Conservation (phyloP, 2,797 vertebrate species). For the Rhinoraja longicauda region DNA sequence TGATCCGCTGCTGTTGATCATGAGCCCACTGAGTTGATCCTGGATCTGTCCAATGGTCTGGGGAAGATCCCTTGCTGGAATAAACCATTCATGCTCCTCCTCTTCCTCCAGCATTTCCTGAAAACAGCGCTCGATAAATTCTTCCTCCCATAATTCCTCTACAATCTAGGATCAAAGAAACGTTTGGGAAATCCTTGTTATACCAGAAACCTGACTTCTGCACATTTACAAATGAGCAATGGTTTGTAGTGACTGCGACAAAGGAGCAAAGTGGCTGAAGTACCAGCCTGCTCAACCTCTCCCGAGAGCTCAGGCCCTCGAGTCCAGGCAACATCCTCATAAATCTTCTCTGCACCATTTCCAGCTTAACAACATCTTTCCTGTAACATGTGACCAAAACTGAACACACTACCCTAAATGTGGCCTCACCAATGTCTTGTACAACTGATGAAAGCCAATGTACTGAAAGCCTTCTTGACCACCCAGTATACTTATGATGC, state of each 20-base stretch:
- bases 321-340: too few relatives aligned
- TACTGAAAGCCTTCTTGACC: too few relatives aligned
- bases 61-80: constrained; percentile 84
- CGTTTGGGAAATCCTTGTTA: background rate
- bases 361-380: too few relatives aligned
- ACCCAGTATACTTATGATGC: too few relatives aligned
- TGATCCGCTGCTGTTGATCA: constrained; percentile 66
- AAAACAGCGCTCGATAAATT: constrained; percentile 85
- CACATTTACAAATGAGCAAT: background rate
- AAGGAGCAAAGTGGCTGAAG: background rate
- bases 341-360: too few relatives aligned
- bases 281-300: background rate
- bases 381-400: too few relatives aligned
- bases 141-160: constrained; percentile 88
- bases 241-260: background rate
- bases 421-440: too few relatives aligned
- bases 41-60: constrained; percentile 71
- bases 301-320: too few relatives aligned
- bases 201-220: too few relatives aligned
- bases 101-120: constrained; percentile 89
- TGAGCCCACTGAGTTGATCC: constrained; percentile 74
- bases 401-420: too few relatives aligned
- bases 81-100: constrained; percentile 83
- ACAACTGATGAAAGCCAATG: too few relatives aligned
- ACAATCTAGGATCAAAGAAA: constrained; percentile 64